Evolutionary conservation across 2,888 invertebrate genomes (phyloP).

Genomic region (Encarsia formosa): DNA sequence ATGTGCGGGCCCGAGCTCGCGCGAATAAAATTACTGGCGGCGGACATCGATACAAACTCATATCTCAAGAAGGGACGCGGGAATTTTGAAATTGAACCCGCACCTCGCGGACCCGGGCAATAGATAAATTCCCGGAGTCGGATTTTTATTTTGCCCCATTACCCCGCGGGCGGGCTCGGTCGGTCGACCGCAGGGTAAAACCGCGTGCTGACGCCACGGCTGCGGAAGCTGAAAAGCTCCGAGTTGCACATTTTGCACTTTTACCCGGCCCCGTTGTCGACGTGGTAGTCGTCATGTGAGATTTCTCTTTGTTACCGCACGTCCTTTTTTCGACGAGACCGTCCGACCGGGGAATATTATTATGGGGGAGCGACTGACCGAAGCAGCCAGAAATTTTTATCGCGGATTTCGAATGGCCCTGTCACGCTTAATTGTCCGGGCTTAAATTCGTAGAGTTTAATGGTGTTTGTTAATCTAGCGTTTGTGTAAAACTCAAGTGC

Average conservation of each 20-base stretch:
- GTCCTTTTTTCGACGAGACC: background rate
- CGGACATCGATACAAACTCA: constrained; percentile 24
- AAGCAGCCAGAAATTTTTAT: too few species aligned
- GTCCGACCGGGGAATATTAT: too few species aligned
- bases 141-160: constrained; percentile 37
- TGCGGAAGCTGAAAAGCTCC: background rate
- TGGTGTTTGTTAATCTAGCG: too few species aligned
- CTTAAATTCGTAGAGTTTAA: too few species aligned
- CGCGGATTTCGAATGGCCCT: too few species aligned
- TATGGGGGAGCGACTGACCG: too few species aligned
- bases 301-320: constrained; percentile 20
- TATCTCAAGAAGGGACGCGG: constrained; percentile 16
- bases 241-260: constrained; percentile 47
- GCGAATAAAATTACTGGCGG: too few species aligned
- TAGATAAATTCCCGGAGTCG: constrained; percentile 1
- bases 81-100: constrained; percentile 26
- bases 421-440: too few species aligned
- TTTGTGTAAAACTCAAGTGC: too few species aligned
- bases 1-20: too few species aligned
- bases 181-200: constrained; percentile 23
- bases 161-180: constrained; percentile 23
- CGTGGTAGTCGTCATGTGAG: too few species aligned
- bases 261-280: too few species aligned
- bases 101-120: background rate
- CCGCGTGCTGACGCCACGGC: constrained; percentile 34